Evolutionary conservation across 2,888 invertebrate genomes (phyloP).

Genomic region (Hoplodrina ambigua): DNA sequence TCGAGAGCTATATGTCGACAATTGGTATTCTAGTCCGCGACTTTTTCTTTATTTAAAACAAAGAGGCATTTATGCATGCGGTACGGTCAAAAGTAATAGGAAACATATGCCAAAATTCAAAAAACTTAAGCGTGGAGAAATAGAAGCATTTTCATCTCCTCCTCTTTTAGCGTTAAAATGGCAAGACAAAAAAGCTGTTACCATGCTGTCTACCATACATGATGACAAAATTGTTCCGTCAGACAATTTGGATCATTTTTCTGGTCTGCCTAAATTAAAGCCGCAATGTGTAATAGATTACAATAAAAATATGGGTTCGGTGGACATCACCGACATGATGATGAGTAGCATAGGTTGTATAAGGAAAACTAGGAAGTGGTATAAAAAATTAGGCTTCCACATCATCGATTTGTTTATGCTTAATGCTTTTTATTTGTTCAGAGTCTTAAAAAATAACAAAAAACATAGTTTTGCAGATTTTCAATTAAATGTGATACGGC

Average conservation of each 20-base stretch:
- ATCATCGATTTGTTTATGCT: slow-evolving; percentile 61
- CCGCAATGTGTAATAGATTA: slow-evolving; percentile 65
- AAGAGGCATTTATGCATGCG: slow-evolving; percentile 58
- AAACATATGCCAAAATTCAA: slow-evolving; percentile 59
- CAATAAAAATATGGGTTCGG: slow-evolving; percentile 69
- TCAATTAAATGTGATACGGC: slow-evolving; percentile 43
- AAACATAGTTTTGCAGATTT: slow-evolving; percentile 43
- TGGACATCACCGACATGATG: slow-evolving; percentile 72
- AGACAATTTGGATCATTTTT: slow-evolving; percentile 43
- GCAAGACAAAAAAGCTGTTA: slow-evolving; percentile 69
- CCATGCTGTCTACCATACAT: slow-evolving; percentile 53
- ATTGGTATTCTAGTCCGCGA: slow-evolving; percentile 60
- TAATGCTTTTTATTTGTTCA: slow-evolving; percentile 42
- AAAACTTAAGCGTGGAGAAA: slow-evolving; percentile 46
- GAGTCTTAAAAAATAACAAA: slow-evolving; percentile 35
- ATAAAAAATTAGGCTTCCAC: slow-evolving; percentile 73
- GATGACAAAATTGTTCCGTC: slow-evolving; percentile 48
- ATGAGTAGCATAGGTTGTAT: slow-evolving; percentile 65
- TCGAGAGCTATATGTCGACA: slow-evolving; percentile 58
- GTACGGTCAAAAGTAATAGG: slow-evolving; percentile 55
- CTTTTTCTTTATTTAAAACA: slow-evolving; percentile 56
- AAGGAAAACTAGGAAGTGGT: slow-evolving; percentile 71
- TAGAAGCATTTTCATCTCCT: slow-evolving; percentile 35
- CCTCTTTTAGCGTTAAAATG: slow-evolving; percentile 67
- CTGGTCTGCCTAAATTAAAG: slow-evolving; percentile 53